Evolutionary conservation across 2,888 invertebrate species (phyloP).

Genomic region (Melinopterus prodromus): DNA sequence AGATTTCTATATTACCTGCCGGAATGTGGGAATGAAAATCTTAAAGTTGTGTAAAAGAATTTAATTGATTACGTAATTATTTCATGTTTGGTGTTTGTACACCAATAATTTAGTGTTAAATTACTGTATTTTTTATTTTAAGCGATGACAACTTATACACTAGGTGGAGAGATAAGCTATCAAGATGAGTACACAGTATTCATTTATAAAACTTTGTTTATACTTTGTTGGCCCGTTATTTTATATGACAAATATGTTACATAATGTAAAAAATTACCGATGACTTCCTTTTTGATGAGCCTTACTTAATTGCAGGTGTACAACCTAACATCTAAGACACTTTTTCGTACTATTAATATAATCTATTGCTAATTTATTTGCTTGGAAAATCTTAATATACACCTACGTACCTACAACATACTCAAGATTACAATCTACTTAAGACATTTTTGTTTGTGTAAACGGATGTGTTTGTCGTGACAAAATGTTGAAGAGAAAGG

Average conservation of each 20-base stretch:
- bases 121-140: no score
- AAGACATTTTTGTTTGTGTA: neutral
- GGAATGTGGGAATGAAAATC: no score
- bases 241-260: neutral
- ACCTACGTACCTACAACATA: neutral
- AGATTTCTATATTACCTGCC: neutral
- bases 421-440: neutral
- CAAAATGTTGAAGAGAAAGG: constrained; percentile 61
- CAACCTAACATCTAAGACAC: neutral
- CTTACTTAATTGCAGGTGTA: neutral
- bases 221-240: no score
- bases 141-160: no score
- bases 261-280: neutral
- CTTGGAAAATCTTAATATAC: neutral
- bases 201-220: no score
- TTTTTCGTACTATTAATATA: neutral
- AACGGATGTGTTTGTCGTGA: neutral
- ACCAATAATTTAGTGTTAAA: no score
- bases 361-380: neutral
- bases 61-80: no score
- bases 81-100: no score
- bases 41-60: no score
- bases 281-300: neutral
- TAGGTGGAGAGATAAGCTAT: no score
- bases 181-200: no score